Base-by-base conservation (phyloP, 2,888 invertebrate genomes). In the Iselma pallidipennis region DNA sequence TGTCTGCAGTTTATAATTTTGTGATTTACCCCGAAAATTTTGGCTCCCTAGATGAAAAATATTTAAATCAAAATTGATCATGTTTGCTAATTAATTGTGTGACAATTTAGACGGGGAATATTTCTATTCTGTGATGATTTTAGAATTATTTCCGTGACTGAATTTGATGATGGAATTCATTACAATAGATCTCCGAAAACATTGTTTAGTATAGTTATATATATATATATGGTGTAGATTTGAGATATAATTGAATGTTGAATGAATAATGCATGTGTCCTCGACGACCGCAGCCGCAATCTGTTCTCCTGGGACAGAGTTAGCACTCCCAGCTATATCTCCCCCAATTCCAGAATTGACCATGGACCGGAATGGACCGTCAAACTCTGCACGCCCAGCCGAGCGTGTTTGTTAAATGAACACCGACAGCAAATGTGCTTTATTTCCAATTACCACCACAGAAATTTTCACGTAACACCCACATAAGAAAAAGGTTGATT, bases 161-260 rank as follows among this genome's bases (percentile, higher is more conserved):
- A 42, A 42, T 42, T 42, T 42, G 42, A 42, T 42, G 42, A 42
- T 42, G 10, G 42, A 42, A 42, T 42, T 42, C 19, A 42, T 42
- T 42, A 42, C 42, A 21, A 42, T 42, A 42, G 9, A 42, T 42
- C 9, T 37, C n/a, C 37, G 37, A 37, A 37, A 16, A 37, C 21
- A 21, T 42, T 21, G 42, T 42, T 21, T 42, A 42, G 19, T 42
- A 42, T 42, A 42, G 16, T 19, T 42, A 42, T 42, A 42, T n/a
- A 14, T 33, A n/a, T 14, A 33, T 42, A 42, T 16, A 42, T 45
- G 65, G 67, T 69, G 66, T 65, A 74, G 71, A 80, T 80, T 78
- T 77, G 75, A 77, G 78, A 76, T 78, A 81, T 81, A 81, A 81
- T 81, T 81, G 81, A 81, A 81, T 80, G 77, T 77, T 77, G 74